phyloP scores from a whole-genome alignment of 2,888 invertebrate genomes.

The Coleophora deauratella region DNA sequence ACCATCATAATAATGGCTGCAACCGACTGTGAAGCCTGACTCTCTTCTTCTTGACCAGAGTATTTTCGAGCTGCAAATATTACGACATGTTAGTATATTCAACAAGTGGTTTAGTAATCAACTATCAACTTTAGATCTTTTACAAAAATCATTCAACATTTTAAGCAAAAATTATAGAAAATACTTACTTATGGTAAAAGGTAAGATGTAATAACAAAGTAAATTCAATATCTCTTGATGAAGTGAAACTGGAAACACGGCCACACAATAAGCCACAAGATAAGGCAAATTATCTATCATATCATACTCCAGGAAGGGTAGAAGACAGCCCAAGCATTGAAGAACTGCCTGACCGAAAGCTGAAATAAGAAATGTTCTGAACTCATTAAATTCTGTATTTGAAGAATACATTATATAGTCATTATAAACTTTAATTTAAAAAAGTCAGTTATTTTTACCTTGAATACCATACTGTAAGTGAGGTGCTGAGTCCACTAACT shows the following conservation, averaged over 20 bases:
- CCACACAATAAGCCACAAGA: constrained; percentile 93
- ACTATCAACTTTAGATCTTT: no score
- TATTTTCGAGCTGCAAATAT: constrained; percentile 76
- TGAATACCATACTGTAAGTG: constrained; percentile 91
- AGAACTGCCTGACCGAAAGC: constrained; percentile 95
- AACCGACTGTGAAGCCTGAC: constrained; percentile 87
- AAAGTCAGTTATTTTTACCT: no score
- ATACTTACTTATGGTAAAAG: constrained; percentile 92
- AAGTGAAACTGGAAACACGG: constrained; percentile 90
- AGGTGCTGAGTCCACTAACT: constrained; percentile 94
- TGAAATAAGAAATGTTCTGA: constrained; percentile 40
- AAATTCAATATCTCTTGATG: constrained; percentile 97
- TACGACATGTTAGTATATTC: no score
- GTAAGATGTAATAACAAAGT: constrained; percentile 95
- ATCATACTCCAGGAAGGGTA: constrained; percentile 97
- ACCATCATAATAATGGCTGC: constrained; percentile 98
- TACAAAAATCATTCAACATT: no score
- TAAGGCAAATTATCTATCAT: constrained; percentile 96
- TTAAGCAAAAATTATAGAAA: neutral
- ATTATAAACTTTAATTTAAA: no score
- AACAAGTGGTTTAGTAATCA: no score
- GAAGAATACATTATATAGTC: no score
- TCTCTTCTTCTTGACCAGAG: constrained; percentile 81
- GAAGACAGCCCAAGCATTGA: constrained; percentile 93
- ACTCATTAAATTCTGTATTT: no score